A percentile compares a stretch with the other conserved stretches of the same genome.
phyloP scores from a whole-genome alignment of 1,140 invertebrate species.

The Coenobita brevimanus region DNA sequence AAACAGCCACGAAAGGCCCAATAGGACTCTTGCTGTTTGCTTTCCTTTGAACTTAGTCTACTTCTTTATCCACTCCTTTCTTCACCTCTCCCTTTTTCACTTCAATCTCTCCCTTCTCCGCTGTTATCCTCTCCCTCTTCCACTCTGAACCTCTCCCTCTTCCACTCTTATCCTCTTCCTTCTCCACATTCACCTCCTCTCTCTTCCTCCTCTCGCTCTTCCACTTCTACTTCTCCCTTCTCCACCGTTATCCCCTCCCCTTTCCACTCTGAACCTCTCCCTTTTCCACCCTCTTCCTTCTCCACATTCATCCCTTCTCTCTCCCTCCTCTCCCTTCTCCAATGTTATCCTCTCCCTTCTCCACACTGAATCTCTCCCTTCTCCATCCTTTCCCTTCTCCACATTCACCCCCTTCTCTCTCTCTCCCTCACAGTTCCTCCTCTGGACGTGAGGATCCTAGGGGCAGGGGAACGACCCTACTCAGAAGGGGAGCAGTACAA shows the following conservation, averaged over 20 bases:
- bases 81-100: background rate
- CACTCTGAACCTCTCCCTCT: background rate
- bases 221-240: background rate
- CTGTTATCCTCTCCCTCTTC: background rate
- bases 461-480: conserved; percentile 77
- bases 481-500: conserved; percentile 86
- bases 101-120: too few species aligned
- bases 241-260: background rate
- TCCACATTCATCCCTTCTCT: background rate
- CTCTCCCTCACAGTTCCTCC: conserved; percentile 33
- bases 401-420: background rate
- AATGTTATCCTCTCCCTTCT: background rate
- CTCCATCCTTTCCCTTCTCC: background rate
- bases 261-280: background rate
- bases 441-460: conserved; percentile 41
- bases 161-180: background rate
- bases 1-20: too few species aligned
- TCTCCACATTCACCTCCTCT: too few species aligned
- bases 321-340: background rate
- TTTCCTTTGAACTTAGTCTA: background rate
- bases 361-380: background rate
- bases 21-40: background rate
- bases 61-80: background rate
- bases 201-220: too few species aligned
- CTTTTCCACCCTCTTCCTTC: background rate